A percentile compares a stretch with the other conserved stretches of the same genome.
These are phyloP conservation scores for Camponotus pennsylvanicus DNA, from an alignment of 1,140 invertebrate genomes.

Conservation along the genomic window DNA sequence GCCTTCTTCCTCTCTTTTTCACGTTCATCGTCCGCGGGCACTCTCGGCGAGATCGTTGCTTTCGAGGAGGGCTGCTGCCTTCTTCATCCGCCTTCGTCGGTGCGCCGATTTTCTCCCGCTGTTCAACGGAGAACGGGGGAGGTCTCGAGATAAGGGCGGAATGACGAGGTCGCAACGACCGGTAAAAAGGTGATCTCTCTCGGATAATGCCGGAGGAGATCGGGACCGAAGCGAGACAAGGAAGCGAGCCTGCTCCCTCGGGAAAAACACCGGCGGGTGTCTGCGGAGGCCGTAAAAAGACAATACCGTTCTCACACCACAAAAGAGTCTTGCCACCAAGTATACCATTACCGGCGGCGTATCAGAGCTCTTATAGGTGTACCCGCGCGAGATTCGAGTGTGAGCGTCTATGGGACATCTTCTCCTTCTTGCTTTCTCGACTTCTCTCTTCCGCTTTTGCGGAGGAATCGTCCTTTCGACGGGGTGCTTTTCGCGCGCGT, in stretches of 20 bases:
- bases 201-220: slow-evolving; percentile 79
- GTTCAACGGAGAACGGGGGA: slow-evolving; percentile 66
- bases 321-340: slow-evolving; percentile 73
- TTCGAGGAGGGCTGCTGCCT: slow-evolving; percentile 47
- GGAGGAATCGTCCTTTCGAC: slow-evolving; percentile 23
- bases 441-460: not conserved
- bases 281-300: slow-evolving; percentile 83
- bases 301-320: slow-evolving; percentile 81
- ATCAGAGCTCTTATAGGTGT: slow-evolving; percentile 46
- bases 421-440: not conserved
- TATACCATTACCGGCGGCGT: slow-evolving; percentile 62
- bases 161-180: slow-evolving; percentile 86
- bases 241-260: slow-evolving; percentile 68
- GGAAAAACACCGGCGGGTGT: slow-evolving; percentile 66
- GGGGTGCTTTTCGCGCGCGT: not conserved
- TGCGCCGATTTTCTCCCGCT: slow-evolving; percentile 38
- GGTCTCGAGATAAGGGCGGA: slow-evolving; percentile 84
- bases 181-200: slow-evolving; percentile 86
- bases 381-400: not conserved
- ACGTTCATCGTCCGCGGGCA: slow-evolving; percentile 34
- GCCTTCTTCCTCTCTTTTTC: slow-evolving; percentile 63
- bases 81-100: slow-evolving; percentile 67
- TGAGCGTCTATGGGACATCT: slow-evolving; percentile 8
- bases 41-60: slow-evolving; percentile 8
- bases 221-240: slow-evolving; percentile 43